Conservation (phyloP, 2,113 vertebrate genomes). For the Genyomyrus donnyi region DNA sequence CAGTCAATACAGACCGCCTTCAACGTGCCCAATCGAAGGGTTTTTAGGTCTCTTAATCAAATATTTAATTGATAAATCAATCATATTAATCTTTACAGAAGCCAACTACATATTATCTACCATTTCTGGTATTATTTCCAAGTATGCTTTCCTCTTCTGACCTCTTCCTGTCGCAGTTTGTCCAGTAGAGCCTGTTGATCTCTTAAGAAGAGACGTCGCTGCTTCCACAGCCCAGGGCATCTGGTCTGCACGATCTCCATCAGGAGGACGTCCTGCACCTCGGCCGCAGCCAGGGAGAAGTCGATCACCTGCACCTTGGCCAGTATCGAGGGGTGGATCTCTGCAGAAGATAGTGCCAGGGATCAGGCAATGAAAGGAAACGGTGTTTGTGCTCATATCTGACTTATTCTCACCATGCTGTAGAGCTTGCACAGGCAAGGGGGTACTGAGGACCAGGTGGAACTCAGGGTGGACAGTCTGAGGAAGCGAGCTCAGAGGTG, state of each 20-base stretch:
- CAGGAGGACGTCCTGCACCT: conserved; percentile 64
- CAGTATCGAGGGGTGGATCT: conserved; percentile 56
- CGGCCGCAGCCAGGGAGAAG: conserved; percentile 55
- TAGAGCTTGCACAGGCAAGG: conserved; percentile 52
- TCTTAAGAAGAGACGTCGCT: conserved; percentile 40
- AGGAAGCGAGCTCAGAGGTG: conserved; percentile 9
- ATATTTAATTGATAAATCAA: not conserved
- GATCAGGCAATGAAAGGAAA: not conserved
- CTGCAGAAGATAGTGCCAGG: conserved; percentile 42
- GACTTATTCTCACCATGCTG: conserved; percentile 50
- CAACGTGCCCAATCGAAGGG: not conserved
- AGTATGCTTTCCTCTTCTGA: conserved; percentile 28
- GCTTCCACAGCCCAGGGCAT: conserved; percentile 46
- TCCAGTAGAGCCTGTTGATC: conserved; percentile 47
- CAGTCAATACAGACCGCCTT: not conserved
- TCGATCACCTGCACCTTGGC: conserved; percentile 62
- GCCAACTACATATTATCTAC: not conserved
- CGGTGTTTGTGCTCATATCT: too few relatives aligned
- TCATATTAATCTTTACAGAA: not conserved
- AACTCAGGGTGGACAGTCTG: conserved; percentile 46
- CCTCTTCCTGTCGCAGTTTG: conserved; percentile 49
- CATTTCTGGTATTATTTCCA: not conserved
- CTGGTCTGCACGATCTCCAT: conserved; percentile 56
- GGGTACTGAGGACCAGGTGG: conserved; percentile 63
- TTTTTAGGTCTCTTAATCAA: not conserved